Evolutionary conservation across 2,888 invertebrate genomes (phyloP).

Genomic region (Apamea anceps): DNA sequence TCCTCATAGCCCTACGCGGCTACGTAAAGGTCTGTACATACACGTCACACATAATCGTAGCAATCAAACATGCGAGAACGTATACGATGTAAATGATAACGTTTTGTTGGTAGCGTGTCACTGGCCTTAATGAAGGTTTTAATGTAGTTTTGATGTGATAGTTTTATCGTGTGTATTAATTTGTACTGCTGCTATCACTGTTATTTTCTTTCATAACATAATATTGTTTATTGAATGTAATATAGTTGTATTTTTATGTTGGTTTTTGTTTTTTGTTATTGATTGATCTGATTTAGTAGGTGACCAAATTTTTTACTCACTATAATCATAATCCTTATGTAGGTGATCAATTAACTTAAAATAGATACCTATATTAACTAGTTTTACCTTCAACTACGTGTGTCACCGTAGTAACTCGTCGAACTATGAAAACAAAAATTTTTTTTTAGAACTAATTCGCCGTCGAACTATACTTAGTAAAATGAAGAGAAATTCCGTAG

Average conservation of each 20-base stretch:
- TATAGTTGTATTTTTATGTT: not conserved
- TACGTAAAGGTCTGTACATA: slow-evolving; percentile 66
- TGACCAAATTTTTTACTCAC: not conserved
- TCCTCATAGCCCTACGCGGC: slow-evolving; percentile 58
- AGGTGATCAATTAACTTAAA: not conserved
- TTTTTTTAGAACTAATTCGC: no score
- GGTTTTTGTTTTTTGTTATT: not conserved
- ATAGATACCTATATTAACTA: not conserved
- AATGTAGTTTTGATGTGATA: slow-evolving; percentile 43
- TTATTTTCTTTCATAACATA: slow-evolving; percentile 29
- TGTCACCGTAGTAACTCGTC: not conserved
- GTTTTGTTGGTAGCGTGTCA: slow-evolving; percentile 37
- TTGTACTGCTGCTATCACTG: slow-evolving; percentile 12
- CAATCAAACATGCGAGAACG: slow-evolving; percentile 42
- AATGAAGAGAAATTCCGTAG: slow-evolving; percentile 12
- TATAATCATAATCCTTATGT: not conserved
- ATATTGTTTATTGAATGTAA: not conserved
- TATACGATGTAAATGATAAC: slow-evolving; percentile 35
- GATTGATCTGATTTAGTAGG: not conserved
- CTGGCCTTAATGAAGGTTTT: slow-evolving; percentile 25
- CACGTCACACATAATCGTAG: slow-evolving; percentile 37
- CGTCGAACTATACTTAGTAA: slow-evolving; percentile 12
- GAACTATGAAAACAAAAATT: slow-evolving; percentile 18
- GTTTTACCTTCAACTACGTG: slow-evolving; percentile 21
- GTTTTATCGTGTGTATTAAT: slow-evolving; percentile 30